Evolutionary conservation across 2,113 vertebrate species (phyloP).

Genomic region (Lophochroa leadbeateri): DNA sequence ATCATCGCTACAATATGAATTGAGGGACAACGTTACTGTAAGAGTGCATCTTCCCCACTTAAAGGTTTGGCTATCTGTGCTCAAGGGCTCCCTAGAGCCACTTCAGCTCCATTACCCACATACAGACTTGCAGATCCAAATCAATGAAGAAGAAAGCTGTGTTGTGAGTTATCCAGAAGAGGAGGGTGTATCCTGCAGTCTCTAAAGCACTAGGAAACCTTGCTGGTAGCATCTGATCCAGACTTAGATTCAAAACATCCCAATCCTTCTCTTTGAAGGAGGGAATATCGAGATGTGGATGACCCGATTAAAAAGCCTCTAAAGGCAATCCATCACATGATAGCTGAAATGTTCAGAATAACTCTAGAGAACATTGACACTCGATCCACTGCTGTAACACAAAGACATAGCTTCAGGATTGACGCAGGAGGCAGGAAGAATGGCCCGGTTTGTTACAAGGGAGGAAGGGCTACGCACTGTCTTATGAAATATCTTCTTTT

Average conservation of each 20-base stretch:
- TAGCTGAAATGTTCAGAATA: background rate
- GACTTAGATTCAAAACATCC: background rate
- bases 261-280: background rate
- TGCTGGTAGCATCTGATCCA: background rate
- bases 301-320: background rate
- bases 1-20: background rate
- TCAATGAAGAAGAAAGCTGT: background rate
- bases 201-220: background rate
- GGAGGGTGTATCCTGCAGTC: background rate
- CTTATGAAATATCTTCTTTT: background rate
- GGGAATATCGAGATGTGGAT: background rate
- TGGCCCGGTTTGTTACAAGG: background rate
- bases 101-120: background rate
- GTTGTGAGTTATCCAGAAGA: background rate
- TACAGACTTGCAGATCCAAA: background rate
- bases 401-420: background rate
- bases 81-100: background rate
- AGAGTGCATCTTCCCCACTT: background rate
- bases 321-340: background rate
- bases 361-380: background rate
- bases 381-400: background rate
- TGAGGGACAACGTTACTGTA: background rate
- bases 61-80: background rate
- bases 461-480: background rate
- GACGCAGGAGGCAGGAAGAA: background rate